These are phyloP conservation scores for Arion vulgaris DNA, from an alignment of 1,140 invertebrate species.

Conservation along the genomic window DNA sequence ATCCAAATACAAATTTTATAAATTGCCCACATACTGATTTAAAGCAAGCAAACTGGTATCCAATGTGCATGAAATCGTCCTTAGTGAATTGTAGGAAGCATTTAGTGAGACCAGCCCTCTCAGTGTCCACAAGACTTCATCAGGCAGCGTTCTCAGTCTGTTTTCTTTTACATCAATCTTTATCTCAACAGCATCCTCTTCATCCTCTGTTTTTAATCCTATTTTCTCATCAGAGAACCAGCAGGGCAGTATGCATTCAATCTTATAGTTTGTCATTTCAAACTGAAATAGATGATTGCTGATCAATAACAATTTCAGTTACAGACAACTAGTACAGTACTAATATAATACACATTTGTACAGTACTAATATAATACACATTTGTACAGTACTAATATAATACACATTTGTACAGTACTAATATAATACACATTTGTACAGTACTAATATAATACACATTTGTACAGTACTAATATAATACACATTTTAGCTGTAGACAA, in stretches of 20 bases:
- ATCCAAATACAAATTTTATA: not conserved
- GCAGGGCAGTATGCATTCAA: slow-evolving; percentile 3
- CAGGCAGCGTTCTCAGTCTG: not conserved
- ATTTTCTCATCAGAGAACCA: not conserved
- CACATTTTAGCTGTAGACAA: too few relatives aligned
- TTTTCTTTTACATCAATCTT: slow-evolving; percentile 24
- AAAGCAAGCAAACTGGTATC: not conserved
- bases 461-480: too few relatives aligned
- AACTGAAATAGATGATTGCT: slow-evolving; percentile 16
- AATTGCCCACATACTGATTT: not conserved
- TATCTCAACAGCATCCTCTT: not conserved
- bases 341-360: too few relatives aligned
- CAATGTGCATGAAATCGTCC: not conserved
- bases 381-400: too few relatives aligned
- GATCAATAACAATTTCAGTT: not conserved
- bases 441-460: too few relatives aligned
- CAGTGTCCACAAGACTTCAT: slow-evolving; percentile 16
- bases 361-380: too few relatives aligned
- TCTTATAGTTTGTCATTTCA: slow-evolving; percentile 6
- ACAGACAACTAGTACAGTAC: too few relatives aligned
- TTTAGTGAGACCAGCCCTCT: not conserved
- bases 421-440: too few relatives aligned
- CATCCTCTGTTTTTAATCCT: not conserved
- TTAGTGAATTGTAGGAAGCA: slow-evolving; percentile 13
- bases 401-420: too few relatives aligned